phyloP scores from a whole-genome alignment of 1,140 invertebrate species.

The Scaptomyza hsui region DNA sequence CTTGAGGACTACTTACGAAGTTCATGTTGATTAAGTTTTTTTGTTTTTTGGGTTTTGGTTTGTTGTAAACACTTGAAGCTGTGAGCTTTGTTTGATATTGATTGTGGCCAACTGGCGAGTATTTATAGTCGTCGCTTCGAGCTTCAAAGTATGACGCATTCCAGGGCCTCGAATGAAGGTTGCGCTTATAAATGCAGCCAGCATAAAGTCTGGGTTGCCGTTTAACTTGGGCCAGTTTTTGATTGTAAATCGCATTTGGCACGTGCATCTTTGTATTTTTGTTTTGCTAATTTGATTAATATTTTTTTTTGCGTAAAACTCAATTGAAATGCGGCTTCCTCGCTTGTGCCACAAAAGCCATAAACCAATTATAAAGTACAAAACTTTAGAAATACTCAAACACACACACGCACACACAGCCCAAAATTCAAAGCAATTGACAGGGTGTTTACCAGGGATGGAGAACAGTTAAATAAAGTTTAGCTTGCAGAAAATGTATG shows the following conservation, averaged over 20 bases:
- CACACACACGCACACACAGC: slow-evolving; percentile 1
- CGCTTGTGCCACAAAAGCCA: slow-evolving; percentile 62
- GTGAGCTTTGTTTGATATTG: slow-evolving; percentile 65
- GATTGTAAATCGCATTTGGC: slow-evolving; percentile 49
- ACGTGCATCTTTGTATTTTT: slow-evolving; percentile 55
- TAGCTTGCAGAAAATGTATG: too few species aligned
- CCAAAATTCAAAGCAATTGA: slow-evolving; percentile 1
- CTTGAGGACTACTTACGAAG: slow-evolving; percentile 65
- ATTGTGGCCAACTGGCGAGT: slow-evolving; percentile 7
- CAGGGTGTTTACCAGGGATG: slow-evolving; percentile 19
- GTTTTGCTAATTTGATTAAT: slow-evolving; percentile 64
- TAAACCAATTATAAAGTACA: slow-evolving; percentile 73
- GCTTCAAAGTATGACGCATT: slow-evolving; percentile 36
- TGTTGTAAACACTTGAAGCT: slow-evolving; percentile 60
- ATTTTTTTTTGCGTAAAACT: slow-evolving; percentile 39
- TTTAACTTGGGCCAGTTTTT: slow-evolving; percentile 46
- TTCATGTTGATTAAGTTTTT: slow-evolving; percentile 68
- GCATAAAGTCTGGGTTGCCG: slow-evolving; percentile 41
- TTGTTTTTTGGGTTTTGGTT: slow-evolving; percentile 18
- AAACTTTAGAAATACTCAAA: slow-evolving; percentile 39
- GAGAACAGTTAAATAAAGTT: not conserved
- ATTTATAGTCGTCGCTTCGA: slow-evolving; percentile 49
- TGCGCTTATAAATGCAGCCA: slow-evolving; percentile 65
- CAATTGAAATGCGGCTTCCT: slow-evolving; percentile 70
- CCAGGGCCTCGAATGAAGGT: slow-evolving; percentile 49